phyloP scores from a whole-genome alignment of 1,140 invertebrate species.

The Meloidogyne chitwoodi region DNA sequence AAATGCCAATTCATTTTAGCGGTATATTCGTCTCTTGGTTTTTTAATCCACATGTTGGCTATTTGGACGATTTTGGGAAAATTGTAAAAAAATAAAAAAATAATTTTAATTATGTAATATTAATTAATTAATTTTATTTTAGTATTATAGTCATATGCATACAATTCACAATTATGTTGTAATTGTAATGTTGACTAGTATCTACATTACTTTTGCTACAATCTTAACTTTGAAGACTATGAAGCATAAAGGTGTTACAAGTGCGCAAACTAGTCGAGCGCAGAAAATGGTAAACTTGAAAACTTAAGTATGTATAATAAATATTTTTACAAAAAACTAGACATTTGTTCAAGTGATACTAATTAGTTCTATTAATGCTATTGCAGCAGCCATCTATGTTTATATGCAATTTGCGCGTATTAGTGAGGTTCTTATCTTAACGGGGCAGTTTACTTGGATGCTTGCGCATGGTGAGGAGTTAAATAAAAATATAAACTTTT shows the following conservation, averaged over 20 bases:
- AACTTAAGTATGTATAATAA: neutral
- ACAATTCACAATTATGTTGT: conserved; percentile 19
- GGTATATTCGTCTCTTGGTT: conserved; percentile 34
- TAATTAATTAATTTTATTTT: conserved; percentile 1
- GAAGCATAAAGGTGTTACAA: neutral
- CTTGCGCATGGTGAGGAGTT: conserved; percentile 25
- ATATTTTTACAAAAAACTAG: conserved; percentile 4
- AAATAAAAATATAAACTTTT: neutral
- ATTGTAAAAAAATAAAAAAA: conserved; percentile 22
- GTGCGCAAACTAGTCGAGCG: neutral
- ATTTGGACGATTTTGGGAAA: conserved; percentile 21
- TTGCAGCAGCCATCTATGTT: conserved; percentile 22
- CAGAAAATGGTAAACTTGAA: neutral
- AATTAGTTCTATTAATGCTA: conserved; percentile 26
- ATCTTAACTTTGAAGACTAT: conserved; percentile 20
- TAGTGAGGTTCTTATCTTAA: conserved; percentile 25
- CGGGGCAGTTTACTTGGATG: conserved; percentile 22
- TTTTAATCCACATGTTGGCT: conserved; percentile 51
- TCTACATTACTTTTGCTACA: conserved; percentile 16
- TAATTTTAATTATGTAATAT: neutral
- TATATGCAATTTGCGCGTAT: conserved; percentile 30
- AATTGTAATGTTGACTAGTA: conserved; percentile 6
- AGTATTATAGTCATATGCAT: conserved; percentile 31
- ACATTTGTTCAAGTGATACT: conserved; percentile 30
- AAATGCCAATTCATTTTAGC: conserved; percentile 39